These are phyloP conservation scores for Hesperophylax magnus DNA, from an alignment of 1,140 invertebrate genomes.

Conservation along the genomic window DNA sequence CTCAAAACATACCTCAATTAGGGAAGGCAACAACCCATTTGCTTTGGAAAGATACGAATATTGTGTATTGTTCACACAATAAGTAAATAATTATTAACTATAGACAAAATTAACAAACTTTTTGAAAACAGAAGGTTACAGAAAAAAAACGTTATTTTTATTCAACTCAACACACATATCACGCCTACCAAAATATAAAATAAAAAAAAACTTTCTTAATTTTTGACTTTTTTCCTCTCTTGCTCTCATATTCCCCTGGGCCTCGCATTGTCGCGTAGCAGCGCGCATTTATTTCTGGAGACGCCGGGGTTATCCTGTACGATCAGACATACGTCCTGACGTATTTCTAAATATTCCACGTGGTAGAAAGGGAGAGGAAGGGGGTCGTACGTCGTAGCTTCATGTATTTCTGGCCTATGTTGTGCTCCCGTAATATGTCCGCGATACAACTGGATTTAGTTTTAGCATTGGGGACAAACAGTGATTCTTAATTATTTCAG, in stretches of 20 bases:
- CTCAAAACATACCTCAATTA: too few relatives aligned
- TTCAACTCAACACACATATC: too few relatives aligned
- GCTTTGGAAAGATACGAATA: too few relatives aligned
- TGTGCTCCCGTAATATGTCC: conserved; percentile 41
- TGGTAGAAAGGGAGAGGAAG: neutral
- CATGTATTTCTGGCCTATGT: conserved; percentile 18
- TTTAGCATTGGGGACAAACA: conserved; percentile 36
- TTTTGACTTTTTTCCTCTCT: neutral
- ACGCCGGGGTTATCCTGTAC: neutral
- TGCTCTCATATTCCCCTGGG: neutral
- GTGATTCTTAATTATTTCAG: neutral
- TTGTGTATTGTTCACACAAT: too few relatives aligned
- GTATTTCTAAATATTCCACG: neutral
- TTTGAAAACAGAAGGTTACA: too few relatives aligned
- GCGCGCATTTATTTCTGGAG: conserved; percentile 39
- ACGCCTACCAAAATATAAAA: too few relatives aligned
- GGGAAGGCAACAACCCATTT: too few relatives aligned
- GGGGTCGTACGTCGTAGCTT: neutral
- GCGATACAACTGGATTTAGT: conserved; percentile 35
- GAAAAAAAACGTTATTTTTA: too few relatives aligned
- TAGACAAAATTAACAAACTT: too few relatives aligned
- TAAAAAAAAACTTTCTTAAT: neutral
- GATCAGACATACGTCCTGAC: conserved; percentile 24
- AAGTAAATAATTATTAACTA: too few relatives aligned
- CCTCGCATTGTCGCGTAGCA: conserved; percentile 11